Base-by-base conservation (phyloP, 2,888 invertebrate genomes). In the Synanthedon tipuliformis region DNA sequence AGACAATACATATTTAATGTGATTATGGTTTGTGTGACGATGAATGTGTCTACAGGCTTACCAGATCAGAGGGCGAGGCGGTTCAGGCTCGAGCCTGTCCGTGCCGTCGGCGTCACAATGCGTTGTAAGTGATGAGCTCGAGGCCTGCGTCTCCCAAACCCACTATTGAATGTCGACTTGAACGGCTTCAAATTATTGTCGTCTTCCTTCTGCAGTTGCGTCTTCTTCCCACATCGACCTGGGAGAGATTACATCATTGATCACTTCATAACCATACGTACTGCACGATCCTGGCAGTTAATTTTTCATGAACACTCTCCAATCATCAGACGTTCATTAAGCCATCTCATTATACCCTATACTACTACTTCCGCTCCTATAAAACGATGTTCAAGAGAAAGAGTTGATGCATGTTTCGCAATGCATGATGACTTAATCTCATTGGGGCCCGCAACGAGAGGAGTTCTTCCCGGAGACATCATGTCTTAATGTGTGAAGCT, bases 51-150 rank as follows among this genome's bases (percentile, higher is more conserved):
- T 79, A 64, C 88, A 90, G 90, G 90, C 89, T 70, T 83, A 89
- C 82, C 90, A 90, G 88, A 89, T 89, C 89, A 89, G 89, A 80
- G 89, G 90, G 78, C 88, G 90, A 70, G 90, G 90, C 87, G 90
- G 90, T 74, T 90, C 90, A 88, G 94, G 94, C 90, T 93, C 93
- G 88, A 93, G 93, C 89, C 90, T 93, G 83, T 93, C 93, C 87
- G 94, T 94, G 89, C 94, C 93, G 84, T 92, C 93, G 75, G 88
- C 92, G 78, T 93, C 91, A 73, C 90, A 88, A 75, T 88, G 88
- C 88, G 90, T 89, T 81, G 90, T 91, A 91, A 91, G 91, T 91
- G 81, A 85, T 73, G 72, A 72, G 63, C 68, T 66, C 68, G 68
- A 66, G 65, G 70, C 68, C 73, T 69, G 73, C 75, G 75, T 73